These are phyloP conservation scores for Grus americana DNA, from an alignment of 2,113 vertebrate genomes.

Conservation along the genomic window DNA sequence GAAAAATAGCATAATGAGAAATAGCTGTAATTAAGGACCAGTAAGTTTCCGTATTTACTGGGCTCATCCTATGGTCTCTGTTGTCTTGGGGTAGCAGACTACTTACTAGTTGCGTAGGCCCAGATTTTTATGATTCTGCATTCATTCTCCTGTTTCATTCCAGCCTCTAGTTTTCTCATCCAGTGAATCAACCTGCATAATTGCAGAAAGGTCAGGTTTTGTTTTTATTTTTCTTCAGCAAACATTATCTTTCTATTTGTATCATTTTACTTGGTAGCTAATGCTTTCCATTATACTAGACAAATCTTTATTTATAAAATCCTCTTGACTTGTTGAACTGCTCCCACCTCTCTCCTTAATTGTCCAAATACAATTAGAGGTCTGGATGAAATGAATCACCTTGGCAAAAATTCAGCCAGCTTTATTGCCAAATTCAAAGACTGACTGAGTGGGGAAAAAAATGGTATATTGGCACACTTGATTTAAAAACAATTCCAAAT, in stretches of 20 bases:
- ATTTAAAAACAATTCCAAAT: conserved; percentile 19
- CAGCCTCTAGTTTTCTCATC: background rate
- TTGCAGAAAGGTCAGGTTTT: background rate
- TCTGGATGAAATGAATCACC: conserved; percentile 24
- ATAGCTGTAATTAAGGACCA: background rate
- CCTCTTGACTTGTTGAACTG: conserved; percentile 31
- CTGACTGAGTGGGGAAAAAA: background rate
- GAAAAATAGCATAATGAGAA: background rate
- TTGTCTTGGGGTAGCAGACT: background rate
- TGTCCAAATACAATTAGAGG: conserved; percentile 43
- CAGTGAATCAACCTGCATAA: background rate
- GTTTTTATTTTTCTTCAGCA: background rate
- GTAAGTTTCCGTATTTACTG: rapidly evolving
- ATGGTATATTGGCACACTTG: background rate
- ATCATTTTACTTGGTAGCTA: background rate
- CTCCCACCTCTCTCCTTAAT: conserved; percentile 7
- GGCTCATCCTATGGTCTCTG: background rate
- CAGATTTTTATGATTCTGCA: background rate
- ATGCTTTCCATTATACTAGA: background rate
- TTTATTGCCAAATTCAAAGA: conserved; percentile 24
- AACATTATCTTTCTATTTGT: background rate
- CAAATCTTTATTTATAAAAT: conserved; percentile 26
- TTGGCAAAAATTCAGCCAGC: conserved; percentile 36
- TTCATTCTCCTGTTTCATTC: background rate
- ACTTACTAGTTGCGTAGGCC: background rate